Evolutionary conservation across 2,888 invertebrate genomes (phyloP), one percentile per base, ranked within the genome.

Genomic region (Andrena hattorfiana): DNA sequence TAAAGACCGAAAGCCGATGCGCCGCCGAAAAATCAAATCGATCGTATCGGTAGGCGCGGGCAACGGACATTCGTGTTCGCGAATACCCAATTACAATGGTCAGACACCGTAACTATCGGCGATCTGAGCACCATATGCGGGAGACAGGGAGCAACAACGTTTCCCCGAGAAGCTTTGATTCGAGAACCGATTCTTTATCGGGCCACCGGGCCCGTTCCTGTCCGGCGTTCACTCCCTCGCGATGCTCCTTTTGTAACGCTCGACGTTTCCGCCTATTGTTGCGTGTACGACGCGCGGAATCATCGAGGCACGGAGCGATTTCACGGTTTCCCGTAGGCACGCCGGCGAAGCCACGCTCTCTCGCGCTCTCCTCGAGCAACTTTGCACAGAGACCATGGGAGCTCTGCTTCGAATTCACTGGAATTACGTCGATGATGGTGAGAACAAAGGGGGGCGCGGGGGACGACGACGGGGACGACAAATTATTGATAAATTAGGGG

Each of bases 201-300:
- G 77, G 56, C 67, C 74, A 72, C 75, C 78, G 62, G 68, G 72
- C 63, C 28, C 59, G 76, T 83, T 84, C 81, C 80, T 71, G 71
- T 69, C 79, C 74, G 56, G 59, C 77, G 70, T 73, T 84, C 81
- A 76, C 48, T 71, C 60, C 67, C 59, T 69, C 70, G 76, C 83
- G 83, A 81, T 87, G 85, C 85, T 88, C 88, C 87, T 88, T 88
- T 88, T 88, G 84, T 86, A 81, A 85, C 85, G 74, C 66, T 71
- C 80, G 81, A 83, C 84, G 84, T 85, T 88, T 88, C 89, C 88
- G 88, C 82, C 88, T 89, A 88, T 88, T 88, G 88, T 88, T 88
- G 72, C 84, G 81, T 83, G 80, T 75, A 74, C 81, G 32, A 81
- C 71, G 67, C 49, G 62, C 70, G 85, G 56, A 87, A 84, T 87